Base-by-base conservation (phyloP, 2,797 vertebrate genomes). In the Acipenser transmontanus region DNA sequence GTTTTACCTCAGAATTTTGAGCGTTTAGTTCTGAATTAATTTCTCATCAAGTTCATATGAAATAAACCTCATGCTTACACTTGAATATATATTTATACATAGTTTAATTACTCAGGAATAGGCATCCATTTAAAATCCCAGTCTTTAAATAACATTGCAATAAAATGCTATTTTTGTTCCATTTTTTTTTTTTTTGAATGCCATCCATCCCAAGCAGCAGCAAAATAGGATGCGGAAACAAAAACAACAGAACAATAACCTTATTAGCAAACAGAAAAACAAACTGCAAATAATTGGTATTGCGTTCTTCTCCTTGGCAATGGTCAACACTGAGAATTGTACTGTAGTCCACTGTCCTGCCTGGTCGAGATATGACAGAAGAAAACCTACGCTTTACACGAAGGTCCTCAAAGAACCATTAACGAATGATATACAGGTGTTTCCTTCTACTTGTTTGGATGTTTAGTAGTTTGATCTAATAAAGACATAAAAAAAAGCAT, bases 341-440 rank as follows among this genome's bases (percentile, higher is more conserved):
- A 78, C 77, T 84, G 70, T 74, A 81, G 79, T 80, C 85, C 81
- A 74, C 78, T 71, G 74, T 2, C 54, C 54, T 57, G 9, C 54
- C 7, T 11, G 14, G 14, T 81, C 78, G 74, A 80, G 80, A 78
- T 68, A 71, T 81, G 85, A 85, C 83, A 85, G 87, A 85, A 84
- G 83, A 82, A 78, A 81, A 71, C 68, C 78, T 75, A 84, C 80
- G 80, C 83, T 81, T 85, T 85, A 84, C 79, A 79, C 79, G 74
- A 78, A 80, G 81, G 79, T 82, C 77, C 80, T 77, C 77, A 14
- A 73, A 8, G 73, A 81, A 78, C 82, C 83, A 87, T 86, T 86
- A 87, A 82, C 83, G 88, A 84, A 90, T 90, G 85, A 82, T 84
- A 82, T 84, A 81, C 87, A 88, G 84, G 86, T 88, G 87, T 85